These are phyloP conservation scores for Indri indri DNA, from an alignment of 2,113 vertebrate genomes.

Conservation along the genomic window DNA sequence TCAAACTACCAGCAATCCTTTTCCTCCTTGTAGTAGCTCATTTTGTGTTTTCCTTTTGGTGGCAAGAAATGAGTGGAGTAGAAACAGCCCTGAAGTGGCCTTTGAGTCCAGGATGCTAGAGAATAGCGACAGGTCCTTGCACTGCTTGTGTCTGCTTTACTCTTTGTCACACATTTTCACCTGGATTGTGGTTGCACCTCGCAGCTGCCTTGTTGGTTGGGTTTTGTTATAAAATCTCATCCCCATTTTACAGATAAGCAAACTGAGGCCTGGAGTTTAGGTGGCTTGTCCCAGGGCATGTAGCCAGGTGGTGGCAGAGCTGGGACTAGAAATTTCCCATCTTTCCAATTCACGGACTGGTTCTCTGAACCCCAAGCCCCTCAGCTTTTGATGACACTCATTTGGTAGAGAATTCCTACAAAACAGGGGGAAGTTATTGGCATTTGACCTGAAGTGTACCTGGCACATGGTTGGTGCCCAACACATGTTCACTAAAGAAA, in stretches of 20 bases:
- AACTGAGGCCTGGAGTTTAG: not conserved
- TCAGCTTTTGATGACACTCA: not conserved
- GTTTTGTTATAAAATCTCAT: not conserved
- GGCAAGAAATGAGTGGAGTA: not conserved
- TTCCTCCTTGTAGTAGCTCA: not conserved
- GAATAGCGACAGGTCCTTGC: not conserved
- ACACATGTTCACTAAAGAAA: not conserved
- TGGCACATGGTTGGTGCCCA: not conserved
- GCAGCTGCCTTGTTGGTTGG: not conserved
- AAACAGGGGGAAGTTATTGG: not conserved
- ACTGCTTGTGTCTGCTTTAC: fast-evolving
- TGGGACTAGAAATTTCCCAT: not conserved
- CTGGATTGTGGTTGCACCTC: not conserved
- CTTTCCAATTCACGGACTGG: not conserved
- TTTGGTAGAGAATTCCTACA: not conserved
- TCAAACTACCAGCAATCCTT: not conserved
- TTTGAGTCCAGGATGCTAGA: not conserved
- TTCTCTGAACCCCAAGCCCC: not conserved
- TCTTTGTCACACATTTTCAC: not conserved
- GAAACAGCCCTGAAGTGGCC: not conserved
- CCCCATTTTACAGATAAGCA: not conserved
- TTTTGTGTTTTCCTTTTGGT: not conserved
- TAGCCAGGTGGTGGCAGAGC: not conserved
- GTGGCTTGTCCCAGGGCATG: not conserved
- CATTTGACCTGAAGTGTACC: not conserved